Conservation (phyloP, 2,113 vertebrate genomes). For the Eubucco bourcierii region DNA sequence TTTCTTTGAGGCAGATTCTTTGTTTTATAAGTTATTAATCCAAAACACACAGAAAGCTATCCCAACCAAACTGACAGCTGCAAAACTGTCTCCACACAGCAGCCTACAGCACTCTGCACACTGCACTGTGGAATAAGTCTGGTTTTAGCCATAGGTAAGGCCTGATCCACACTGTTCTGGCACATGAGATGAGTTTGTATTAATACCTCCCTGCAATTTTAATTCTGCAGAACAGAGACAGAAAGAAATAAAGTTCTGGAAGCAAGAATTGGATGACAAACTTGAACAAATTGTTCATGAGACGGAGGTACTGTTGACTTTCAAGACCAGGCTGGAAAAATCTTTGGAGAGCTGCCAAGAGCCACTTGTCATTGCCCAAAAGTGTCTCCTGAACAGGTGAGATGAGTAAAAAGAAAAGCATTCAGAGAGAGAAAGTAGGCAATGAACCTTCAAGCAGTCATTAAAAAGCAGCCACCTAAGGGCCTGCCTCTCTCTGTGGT, state of each 20-base stretch:
- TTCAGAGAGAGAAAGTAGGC: not conserved
- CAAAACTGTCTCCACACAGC: not conserved
- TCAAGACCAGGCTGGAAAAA: conserved; percentile 79
- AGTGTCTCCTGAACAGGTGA: conserved; percentile 87
- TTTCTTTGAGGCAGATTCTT: not conserved
- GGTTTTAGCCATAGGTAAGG: not conserved
- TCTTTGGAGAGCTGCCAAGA: conserved; percentile 80
- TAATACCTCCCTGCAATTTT: not conserved
- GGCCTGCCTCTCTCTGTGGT: not conserved
- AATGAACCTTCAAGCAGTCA: not conserved
- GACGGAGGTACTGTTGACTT: conserved; percentile 76
- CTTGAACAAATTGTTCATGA: conserved; percentile 82
- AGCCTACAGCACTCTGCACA: not conserved
- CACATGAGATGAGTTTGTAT: not conserved
- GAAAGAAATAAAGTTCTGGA: conserved; percentile 88
- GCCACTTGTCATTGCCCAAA: conserved; percentile 75
- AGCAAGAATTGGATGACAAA: conserved; percentile 84
- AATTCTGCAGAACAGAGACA: conserved; percentile 82
- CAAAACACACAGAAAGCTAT: not conserved
- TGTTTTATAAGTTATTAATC: not conserved
- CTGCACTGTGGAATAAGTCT: not conserved
- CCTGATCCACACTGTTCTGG: not conserved
- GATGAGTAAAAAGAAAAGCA: conserved; percentile 8
- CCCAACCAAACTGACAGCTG: not conserved
- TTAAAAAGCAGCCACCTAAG: not conserved